A percentile compares a stretch with the other conserved stretches of the same genome.
Evolutionary conservation across 2,888 invertebrate species (phyloP).

Genomic region (Pantelozetes paolii): DNA sequence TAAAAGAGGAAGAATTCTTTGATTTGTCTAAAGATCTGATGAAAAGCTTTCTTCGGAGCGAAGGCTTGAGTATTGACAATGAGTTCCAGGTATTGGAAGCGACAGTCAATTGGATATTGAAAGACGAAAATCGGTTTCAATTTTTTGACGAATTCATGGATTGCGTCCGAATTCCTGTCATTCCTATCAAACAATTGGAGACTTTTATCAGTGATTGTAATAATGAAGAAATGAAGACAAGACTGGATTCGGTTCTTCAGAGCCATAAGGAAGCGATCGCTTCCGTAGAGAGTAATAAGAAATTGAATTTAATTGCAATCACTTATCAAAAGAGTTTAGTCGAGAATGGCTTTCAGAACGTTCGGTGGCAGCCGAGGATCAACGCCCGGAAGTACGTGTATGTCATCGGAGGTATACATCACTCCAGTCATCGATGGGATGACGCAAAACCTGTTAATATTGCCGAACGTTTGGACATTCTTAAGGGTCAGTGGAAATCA

Average conservation of each 20-base stretch:
- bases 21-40: constrained; percentile 74
- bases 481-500: constrained; percentile 68
- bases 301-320: constrained; percentile 10
- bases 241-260: constrained; percentile 22
- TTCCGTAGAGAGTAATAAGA: constrained; percentile 6
- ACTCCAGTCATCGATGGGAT: constrained; percentile 73
- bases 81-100: constrained; percentile 84
- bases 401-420: constrained; percentile 81
- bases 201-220: constrained; percentile 69
- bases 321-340: constrained; percentile 32
- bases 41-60: constrained; percentile 72
- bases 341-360: constrained; percentile 37
- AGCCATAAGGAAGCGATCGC: constrained; percentile 7
- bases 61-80: constrained; percentile 78
- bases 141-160: constrained; percentile 80
- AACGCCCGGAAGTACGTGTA: constrained; percentile 81
- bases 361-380: constrained; percentile 67
- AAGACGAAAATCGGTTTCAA: constrained; percentile 72
- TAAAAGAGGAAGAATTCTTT: constrained; percentile 75
- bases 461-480: constrained; percentile 76
- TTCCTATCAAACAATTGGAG: constrained; percentile 64
- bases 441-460: constrained; percentile 66
- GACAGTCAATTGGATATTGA: constrained; percentile 79
- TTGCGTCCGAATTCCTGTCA: constrained; percentile 74
- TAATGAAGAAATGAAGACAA: constrained; percentile 58